A percentile compares a stretch with the other conserved stretches of the same genome.
phyloP scores from a whole-genome alignment of 1,140 invertebrate species.

The Dreissena rostriformis region DNA sequence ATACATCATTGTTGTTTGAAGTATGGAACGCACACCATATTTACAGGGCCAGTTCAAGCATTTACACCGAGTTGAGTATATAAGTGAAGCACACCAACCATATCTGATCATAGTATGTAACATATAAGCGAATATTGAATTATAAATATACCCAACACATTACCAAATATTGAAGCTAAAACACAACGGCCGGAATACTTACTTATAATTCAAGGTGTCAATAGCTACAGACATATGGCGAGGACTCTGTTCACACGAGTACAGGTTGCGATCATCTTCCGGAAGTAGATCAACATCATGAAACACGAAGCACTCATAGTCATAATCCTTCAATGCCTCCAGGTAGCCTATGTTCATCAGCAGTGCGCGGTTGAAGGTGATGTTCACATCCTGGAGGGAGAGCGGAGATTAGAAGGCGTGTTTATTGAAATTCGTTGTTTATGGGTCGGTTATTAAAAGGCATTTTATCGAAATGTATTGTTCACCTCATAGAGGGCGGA shows the following conservation, averaged over 20 bases:
- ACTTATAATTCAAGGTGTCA: conserved; percentile 93
- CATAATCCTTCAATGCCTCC: conserved; percentile 89
- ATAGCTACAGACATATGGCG: conserved; percentile 93
- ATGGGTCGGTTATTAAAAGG: too few relatives aligned
- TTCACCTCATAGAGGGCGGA: too few relatives aligned
- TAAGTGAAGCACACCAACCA: neutral
- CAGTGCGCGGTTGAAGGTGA: conserved; percentile 94
- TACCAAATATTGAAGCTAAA: neutral
- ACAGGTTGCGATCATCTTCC: conserved; percentile 95
- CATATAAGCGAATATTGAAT: neutral
- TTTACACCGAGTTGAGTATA: neutral
- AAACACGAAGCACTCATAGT: conserved; percentile 95
- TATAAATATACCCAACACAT: neutral
- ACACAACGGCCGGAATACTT: conserved; percentile 22
- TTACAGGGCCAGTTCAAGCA: neutral
- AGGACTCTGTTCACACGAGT: conserved; percentile 87
- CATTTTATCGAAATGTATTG: too few relatives aligned
- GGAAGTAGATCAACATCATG: conserved; percentile 97
- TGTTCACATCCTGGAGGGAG: conserved; percentile 62
- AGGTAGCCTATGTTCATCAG: conserved; percentile 96
- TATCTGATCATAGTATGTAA: neutral
- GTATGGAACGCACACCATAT: too few relatives aligned
- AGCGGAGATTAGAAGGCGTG: too few relatives aligned
- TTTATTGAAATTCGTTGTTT: too few relatives aligned
- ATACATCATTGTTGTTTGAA: too few relatives aligned